These are phyloP conservation scores for Pygoscelis antarcticus DNA, from an alignment of 2,113 vertebrate species.

Conservation along the genomic window DNA sequence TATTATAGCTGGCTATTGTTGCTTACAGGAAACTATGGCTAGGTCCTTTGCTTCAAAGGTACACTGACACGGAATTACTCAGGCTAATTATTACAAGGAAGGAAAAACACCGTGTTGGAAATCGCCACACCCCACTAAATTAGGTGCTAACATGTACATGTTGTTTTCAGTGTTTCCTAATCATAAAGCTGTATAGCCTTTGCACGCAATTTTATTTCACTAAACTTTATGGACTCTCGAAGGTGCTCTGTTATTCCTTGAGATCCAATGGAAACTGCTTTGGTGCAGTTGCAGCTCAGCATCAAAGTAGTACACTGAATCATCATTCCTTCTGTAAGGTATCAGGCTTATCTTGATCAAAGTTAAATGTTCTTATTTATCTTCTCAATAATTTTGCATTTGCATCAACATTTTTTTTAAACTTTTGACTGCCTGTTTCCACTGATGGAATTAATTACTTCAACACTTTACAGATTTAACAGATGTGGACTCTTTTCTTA, in stretches of 20 bases:
- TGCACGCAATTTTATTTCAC: background rate
- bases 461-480: background rate
- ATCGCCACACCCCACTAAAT: background rate
- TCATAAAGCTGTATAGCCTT: background rate
- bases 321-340: background rate
- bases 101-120: background rate
- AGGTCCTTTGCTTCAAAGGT: background rate
- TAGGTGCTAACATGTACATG: background rate
- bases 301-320: background rate
- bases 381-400: background rate
- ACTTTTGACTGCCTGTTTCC: background rate
- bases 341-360: background rate
- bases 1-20: background rate
- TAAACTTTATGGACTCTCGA: background rate
- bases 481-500: background rate
- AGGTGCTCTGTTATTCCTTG: background rate
- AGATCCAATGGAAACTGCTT: background rate
- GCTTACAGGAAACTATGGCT: background rate
- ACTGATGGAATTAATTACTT: background rate
- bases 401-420: background rate
- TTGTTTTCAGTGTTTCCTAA: background rate
- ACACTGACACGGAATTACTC: accelerated
- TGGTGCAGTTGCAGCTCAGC: background rate
- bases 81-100: background rate
- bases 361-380: background rate